These are phyloP conservation scores for Strix uralensis DNA, from an alignment of 2,113 vertebrate genomes.

Conservation along the genomic window DNA sequence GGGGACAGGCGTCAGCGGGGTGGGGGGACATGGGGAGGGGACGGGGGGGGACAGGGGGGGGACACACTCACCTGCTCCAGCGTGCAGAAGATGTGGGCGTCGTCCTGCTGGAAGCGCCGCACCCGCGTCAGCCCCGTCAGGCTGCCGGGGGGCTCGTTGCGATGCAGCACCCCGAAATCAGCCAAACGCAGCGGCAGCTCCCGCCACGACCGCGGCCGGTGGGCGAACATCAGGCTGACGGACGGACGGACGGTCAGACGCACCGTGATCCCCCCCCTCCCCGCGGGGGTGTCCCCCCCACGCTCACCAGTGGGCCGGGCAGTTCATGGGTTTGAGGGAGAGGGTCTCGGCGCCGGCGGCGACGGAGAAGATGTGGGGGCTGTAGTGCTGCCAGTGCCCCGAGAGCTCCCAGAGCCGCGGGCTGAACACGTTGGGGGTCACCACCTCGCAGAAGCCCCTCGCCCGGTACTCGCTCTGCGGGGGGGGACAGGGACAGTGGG, in stretches of 20 bases:
- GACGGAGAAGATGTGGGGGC: conserved; percentile 88
- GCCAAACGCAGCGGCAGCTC: conserved; percentile 91
- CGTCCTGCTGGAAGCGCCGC: conserved; percentile 89
- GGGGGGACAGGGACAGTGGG: neutral
- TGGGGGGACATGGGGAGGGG: too few relatives aligned
- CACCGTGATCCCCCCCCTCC: neutral
- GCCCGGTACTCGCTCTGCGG: conserved; percentile 82
- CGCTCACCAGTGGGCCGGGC: conserved; percentile 91
- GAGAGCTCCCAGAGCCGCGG: conserved; percentile 87
- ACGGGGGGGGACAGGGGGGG: too few relatives aligned
- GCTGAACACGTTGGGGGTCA: conserved; percentile 89
- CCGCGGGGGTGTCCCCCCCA: too few relatives aligned
- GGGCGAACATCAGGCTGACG: conserved; percentile 88
- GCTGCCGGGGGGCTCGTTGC: conserved; percentile 84
- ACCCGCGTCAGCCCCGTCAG: conserved; percentile 87
- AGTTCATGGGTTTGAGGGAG: conserved; percentile 96
- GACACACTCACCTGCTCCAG: too few relatives aligned
- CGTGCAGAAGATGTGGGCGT: conserved; percentile 91
- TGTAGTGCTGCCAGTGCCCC: conserved; percentile 92
- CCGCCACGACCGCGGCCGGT: conserved; percentile 89
- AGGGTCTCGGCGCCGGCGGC: conserved; percentile 71
- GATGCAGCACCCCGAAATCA: conserved; percentile 90
- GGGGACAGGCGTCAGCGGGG: neutral
- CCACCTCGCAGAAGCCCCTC: conserved; percentile 88
- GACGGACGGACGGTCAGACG: neutral